phyloP scores from a whole-genome alignment of 1,140 invertebrate genomes.

The Drosophila hydei region DNA sequence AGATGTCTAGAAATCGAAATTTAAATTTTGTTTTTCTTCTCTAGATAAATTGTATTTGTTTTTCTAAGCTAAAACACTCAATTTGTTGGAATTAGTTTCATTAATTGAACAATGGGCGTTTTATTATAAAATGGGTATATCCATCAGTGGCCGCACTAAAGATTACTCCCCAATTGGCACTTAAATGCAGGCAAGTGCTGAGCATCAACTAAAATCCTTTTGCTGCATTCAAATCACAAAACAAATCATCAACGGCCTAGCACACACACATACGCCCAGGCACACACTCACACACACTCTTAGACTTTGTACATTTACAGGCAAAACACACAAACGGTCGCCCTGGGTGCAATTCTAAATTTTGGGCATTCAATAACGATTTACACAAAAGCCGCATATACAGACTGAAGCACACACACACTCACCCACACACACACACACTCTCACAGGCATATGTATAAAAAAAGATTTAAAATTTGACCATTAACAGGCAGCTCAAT shows the following conservation, averaged over 20 bases:
- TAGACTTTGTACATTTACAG: constrained; percentile 46
- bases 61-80: constrained; percentile 9
- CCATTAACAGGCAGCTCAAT: constrained; percentile 54
- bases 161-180: constrained; percentile 29
- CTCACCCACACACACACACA: background rate
- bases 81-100: constrained; percentile 23
- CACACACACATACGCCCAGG: constrained; percentile 34
- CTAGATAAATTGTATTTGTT: background rate
- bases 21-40: too few relatives aligned
- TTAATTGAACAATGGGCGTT: background rate
- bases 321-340: constrained; percentile 60
- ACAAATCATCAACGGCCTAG: constrained; percentile 57
- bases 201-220: constrained; percentile 42
- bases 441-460: background rate
- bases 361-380: constrained; percentile 78
- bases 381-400: constrained; percentile 55
- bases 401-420: background rate
- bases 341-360: constrained; percentile 73
- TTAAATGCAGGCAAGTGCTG: constrained; percentile 28
- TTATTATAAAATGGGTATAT: constrained; percentile 15
- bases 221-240: constrained; percentile 46
- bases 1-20: too few relatives aligned
- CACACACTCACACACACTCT: constrained; percentile 29
- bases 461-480: constrained; percentile 75
- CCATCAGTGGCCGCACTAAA: constrained; percentile 12